Conservation (phyloP, 2,797 vertebrate species). For the Phrynocephalus guinanensis region DNA sequence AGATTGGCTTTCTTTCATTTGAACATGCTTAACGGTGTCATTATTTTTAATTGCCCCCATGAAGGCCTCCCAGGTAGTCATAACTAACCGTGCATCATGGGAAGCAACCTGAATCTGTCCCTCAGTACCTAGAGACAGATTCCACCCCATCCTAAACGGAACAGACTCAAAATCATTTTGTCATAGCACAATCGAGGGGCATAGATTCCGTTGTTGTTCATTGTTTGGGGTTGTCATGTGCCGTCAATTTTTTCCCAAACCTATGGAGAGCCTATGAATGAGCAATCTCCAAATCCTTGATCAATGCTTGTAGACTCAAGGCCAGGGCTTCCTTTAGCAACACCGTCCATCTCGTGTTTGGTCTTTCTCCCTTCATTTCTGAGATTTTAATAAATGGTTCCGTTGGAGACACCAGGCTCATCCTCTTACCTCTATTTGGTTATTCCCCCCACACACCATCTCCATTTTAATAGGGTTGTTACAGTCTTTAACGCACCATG, state of each 20-base stretch:
- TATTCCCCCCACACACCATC: too few relatives aligned
- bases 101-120: conserved; percentile 56
- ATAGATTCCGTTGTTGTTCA: too few relatives aligned
- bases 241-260: too few relatives aligned
- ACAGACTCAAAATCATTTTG: too few relatives aligned
- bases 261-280: too few relatives aligned
- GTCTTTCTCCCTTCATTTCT: neutral
- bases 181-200: too few relatives aligned
- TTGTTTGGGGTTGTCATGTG: too few relatives aligned
- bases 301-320: too few relatives aligned
- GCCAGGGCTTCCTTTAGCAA: too few relatives aligned
- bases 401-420: neutral
- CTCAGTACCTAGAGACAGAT: conserved; percentile 34
- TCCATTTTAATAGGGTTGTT: conserved; percentile 6
- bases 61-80: conserved; percentile 50
- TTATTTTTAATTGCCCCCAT: conserved; percentile 67
- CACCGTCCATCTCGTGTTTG: too few relatives aligned
- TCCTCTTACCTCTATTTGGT: neutral
- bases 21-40: conserved; percentile 61
- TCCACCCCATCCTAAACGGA: neutral
- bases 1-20: conserved; percentile 58
- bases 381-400: conserved; percentile 6
- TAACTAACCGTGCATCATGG: conserved; percentile 61
- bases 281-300: too few relatives aligned
- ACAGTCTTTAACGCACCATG: conserved; percentile 38